These are phyloP conservation scores for Sarcoramphus papa DNA, from an alignment of 2,797 vertebrate species.

Conservation along the genomic window DNA sequence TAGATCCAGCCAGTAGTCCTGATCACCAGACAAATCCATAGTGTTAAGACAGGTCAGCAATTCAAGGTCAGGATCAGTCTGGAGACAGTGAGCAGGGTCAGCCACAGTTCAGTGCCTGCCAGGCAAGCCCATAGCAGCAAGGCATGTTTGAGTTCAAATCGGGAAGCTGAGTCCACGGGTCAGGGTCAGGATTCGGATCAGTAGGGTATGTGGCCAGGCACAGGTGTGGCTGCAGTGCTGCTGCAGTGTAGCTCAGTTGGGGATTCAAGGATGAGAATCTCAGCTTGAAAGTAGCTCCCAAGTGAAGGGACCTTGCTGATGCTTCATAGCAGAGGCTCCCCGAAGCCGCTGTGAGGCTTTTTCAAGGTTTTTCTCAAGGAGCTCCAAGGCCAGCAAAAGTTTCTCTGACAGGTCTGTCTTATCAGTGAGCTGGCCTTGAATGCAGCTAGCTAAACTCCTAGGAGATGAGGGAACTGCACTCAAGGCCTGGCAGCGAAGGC, in stretches of 20 bases:
- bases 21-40: not conserved
- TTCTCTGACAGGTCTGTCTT: not conserved
- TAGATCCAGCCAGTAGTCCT: not conserved
- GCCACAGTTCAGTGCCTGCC: not conserved
- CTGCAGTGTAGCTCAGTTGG: not conserved
- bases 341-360: not conserved
- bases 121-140: not conserved
- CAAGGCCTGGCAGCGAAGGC: not conserved
- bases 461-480: not conserved
- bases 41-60: not conserved
- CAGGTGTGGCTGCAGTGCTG: not conserved
- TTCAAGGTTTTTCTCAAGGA: not conserved
- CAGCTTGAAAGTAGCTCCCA: not conserved
- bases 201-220: fast-evolving
- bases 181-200: not conserved
- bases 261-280: not conserved
- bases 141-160: not conserved
- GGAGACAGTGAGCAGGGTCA: not conserved
- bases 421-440: not conserved
- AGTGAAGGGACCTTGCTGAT: not conserved
- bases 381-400: not conserved
- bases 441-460: not conserved
- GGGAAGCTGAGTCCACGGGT: not conserved
- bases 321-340: not conserved
- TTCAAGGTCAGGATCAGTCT: not conserved